These are phyloP conservation scores for Thymelicus lineola DNA, from an alignment of 2,888 invertebrate genomes.

Conservation along the genomic window DNA sequence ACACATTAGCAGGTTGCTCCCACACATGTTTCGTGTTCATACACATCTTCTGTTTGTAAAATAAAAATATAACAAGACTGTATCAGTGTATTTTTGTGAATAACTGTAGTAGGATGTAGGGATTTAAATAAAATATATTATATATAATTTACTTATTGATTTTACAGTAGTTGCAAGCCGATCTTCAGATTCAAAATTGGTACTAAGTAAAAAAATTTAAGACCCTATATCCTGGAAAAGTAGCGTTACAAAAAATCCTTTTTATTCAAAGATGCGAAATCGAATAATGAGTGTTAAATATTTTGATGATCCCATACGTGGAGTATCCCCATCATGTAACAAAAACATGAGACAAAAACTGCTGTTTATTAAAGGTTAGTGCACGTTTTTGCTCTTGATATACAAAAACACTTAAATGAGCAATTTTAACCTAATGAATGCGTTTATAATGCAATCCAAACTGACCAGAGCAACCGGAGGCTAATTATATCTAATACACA, in stretches of 20 bases:
- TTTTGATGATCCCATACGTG: constrained; percentile 1
- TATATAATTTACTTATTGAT: no score
- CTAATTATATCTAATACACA: neutral
- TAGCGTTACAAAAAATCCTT: no score
- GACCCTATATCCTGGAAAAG: no score
- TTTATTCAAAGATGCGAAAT: neutral
- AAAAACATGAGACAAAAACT: constrained; percentile 3
- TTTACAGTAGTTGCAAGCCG: no score
- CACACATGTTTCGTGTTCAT: neutral
- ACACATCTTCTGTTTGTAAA: neutral
- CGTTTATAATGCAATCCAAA: constrained; percentile 23
- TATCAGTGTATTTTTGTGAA: no score
- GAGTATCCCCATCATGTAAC: neutral
- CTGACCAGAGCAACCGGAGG: neutral
- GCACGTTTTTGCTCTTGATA: constrained; percentile 11
- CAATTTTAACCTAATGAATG: constrained; percentile 18
- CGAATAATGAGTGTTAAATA: neutral
- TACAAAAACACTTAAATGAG: constrained; percentile 20
- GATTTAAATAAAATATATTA: no score
- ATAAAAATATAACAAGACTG: neutral
- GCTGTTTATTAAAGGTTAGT: constrained; percentile 2
- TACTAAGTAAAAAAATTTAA: no score
- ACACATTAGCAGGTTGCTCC: constrained; percentile 55
- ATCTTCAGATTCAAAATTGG: no score
- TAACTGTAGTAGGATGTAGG: no score